These are phyloP conservation scores for Harlomillsia oculata DNA, from an alignment of 1,140 invertebrate species.

Conservation along the genomic window DNA sequence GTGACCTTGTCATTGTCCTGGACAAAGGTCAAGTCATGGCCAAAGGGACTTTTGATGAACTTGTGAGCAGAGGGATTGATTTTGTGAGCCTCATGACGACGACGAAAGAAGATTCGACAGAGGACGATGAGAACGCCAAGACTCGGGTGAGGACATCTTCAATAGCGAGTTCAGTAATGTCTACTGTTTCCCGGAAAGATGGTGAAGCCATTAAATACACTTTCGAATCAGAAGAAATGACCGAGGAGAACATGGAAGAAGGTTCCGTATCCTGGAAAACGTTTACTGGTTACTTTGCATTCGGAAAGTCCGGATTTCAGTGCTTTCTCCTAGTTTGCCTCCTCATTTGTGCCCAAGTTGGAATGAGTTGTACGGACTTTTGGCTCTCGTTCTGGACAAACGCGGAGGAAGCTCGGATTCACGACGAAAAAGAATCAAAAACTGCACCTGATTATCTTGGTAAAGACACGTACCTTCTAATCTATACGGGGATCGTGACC, in stretches of 20 bases:
- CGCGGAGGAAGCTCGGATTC: slow-evolving; percentile 9
- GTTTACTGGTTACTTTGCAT: slow-evolving; percentile 24
- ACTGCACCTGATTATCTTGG: neutral
- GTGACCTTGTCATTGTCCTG: slow-evolving; percentile 35
- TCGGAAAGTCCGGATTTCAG: slow-evolving; percentile 7
- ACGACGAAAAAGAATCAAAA: neutral
- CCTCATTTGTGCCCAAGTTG: slow-evolving; percentile 16
- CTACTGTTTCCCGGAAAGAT: no score
- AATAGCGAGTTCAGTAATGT: no score
- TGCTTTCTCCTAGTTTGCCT: slow-evolving; percentile 6
- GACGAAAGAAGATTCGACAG: slow-evolving; percentile 10
- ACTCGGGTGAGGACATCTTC: no score
- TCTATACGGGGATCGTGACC: neutral
- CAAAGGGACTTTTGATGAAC: slow-evolving; percentile 22
- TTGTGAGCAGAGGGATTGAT: slow-evolving; percentile 21
- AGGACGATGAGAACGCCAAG: no score
- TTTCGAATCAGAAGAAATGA: no score
- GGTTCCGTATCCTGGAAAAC: slow-evolving; percentile 16
- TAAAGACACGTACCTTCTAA: slow-evolving; percentile 3
- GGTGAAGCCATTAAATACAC: no score
- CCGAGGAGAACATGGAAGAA: slow-evolving; percentile 24
- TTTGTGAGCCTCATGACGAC: slow-evolving; percentile 29
- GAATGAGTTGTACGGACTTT: slow-evolving; percentile 13
- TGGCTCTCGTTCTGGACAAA: slow-evolving; percentile 27
- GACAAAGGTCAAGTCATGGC: slow-evolving; percentile 23